Evolutionary conservation across 2,888 invertebrate species (phyloP).

Genomic region (Sacculina carcini): DNA sequence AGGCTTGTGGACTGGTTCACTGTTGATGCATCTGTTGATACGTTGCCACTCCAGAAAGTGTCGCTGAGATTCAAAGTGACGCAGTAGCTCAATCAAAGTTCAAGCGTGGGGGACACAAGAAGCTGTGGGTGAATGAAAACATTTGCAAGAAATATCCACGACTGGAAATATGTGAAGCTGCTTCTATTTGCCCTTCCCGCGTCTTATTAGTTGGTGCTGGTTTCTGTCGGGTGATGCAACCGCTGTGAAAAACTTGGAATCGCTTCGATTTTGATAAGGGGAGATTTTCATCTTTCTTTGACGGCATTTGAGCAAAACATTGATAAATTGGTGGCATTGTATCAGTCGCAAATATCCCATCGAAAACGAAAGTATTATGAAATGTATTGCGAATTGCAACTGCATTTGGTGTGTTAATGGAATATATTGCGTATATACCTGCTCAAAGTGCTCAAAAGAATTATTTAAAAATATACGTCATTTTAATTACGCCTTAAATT

Average conservation of each 20-base stretch:
- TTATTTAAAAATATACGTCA: too few relatives aligned
- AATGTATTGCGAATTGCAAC: too few relatives aligned
- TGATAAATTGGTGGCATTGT: constrained; percentile 4
- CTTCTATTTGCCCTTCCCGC: neutral
- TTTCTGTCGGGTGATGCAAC: neutral
- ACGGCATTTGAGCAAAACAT: neutral
- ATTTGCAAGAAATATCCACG: constrained; percentile 1
- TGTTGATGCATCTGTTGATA: constrained; percentile 6
- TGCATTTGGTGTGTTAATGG: too few relatives aligned
- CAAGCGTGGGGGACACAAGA: neutral
- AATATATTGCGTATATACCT: too few relatives aligned
- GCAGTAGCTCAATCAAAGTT: constrained; percentile 1
- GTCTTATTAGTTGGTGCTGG: constrained; percentile 1
- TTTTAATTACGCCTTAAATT: too few relatives aligned
- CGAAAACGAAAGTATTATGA: too few relatives aligned
- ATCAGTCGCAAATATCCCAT: constrained; percentile 1
- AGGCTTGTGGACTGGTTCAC: constrained; percentile 3
- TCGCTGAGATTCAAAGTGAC: neutral
- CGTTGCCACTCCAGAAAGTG: constrained; percentile 4
- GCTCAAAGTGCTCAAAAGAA: too few relatives aligned
- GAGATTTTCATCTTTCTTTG: neutral
- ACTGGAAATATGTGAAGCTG: constrained; percentile 1
- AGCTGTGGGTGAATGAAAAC: neutral
- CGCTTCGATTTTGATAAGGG: constrained; percentile 1
- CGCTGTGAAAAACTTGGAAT: neutral